Base-by-base conservation (phyloP, 2,797 vertebrate species). In the Macropodus opercularis region DNA sequence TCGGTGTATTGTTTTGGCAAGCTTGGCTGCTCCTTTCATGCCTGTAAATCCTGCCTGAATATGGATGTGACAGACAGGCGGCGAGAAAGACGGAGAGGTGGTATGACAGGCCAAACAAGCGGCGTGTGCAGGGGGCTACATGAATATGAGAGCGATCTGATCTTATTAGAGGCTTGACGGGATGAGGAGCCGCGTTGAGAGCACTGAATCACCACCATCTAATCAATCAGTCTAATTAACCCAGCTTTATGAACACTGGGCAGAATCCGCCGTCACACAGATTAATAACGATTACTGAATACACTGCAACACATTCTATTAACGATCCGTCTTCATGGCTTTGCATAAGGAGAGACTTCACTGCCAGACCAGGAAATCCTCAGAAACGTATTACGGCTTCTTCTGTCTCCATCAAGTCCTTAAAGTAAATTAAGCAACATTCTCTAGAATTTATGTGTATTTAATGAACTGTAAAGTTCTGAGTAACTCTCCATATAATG, bases 221-320 rank as follows among this genome's bases (percentile, higher is more conserved):
- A 88, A 89, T 91, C 90, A 90, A 91, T 91, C 90, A 87, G 80
- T 81, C 85, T 87, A 90, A 91, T 90, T 89, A 90, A 85, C 75
- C 69, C 8, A 83, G 79, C 83, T 88, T 90, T 83, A 86, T 87
- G 85, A 86, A 89, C 81, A 83, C 82, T 29, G 79, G 73, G 81
- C 79, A 46, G 43, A 81, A 84, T 85, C 69, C 58, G 52, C 85
- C 70, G 82, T 86, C 86, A 88, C 85, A 78, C 73, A 85, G 78
- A 91, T 89, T 89, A 91, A 91, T 88, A 88, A 84, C 72, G 87
- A 89, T 87, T 88, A 82, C 83, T 82, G 81, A 84, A 87, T 75
- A 86, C 82, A 85, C 81, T 69, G 72, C 80, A 79, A 85, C 85
- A 75, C 81, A 75, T 89, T 87, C 84, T 79, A 81, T 86, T 86